Conservation (phyloP, 2,888 invertebrate genomes). For the Neoitamus cyanurus region DNA sequence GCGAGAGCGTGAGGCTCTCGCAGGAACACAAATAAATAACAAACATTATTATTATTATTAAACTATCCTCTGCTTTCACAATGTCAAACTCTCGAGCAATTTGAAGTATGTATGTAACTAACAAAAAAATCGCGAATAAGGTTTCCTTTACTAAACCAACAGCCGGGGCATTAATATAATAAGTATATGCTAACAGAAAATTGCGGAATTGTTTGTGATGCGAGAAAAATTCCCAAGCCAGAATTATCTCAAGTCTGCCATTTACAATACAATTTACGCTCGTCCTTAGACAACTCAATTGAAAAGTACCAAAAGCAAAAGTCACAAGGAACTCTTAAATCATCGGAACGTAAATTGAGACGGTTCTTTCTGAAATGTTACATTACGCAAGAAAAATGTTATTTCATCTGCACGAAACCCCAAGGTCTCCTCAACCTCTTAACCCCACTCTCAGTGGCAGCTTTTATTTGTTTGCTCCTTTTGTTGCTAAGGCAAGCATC, state of each 20-base stretch:
- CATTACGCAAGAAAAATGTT: not conserved
- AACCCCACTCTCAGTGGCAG: not conserved
- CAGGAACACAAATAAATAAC: too few species aligned
- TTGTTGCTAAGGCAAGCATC: conserved; percentile 9
- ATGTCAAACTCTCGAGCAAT: too few species aligned
- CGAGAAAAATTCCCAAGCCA: not conserved
- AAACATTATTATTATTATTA: too few species aligned
- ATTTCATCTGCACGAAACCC: not conserved
- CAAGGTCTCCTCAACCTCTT: not conserved
- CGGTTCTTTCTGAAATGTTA: not conserved
- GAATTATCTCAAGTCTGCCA: not conserved
- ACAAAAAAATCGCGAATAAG: too few species aligned
- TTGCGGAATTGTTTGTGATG: not conserved
- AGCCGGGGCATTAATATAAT: not conserved
- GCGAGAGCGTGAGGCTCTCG: too few species aligned
- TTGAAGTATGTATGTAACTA: too few species aligned
- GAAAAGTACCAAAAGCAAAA: not conserved
- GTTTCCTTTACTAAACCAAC: too few species aligned
- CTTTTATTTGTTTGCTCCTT: not conserved
- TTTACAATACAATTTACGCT: not conserved
- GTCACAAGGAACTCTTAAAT: not conserved
- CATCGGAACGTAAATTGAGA: not conserved
- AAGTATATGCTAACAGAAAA: not conserved
- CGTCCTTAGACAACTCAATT: not conserved
- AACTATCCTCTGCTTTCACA: too few species aligned